A percentile compares a stretch with the other conserved stretches of the same genome.
Evolutionary conservation across 2,113 vertebrate species (phyloP).

Genomic region (Emydocephalus ijimae): DNA sequence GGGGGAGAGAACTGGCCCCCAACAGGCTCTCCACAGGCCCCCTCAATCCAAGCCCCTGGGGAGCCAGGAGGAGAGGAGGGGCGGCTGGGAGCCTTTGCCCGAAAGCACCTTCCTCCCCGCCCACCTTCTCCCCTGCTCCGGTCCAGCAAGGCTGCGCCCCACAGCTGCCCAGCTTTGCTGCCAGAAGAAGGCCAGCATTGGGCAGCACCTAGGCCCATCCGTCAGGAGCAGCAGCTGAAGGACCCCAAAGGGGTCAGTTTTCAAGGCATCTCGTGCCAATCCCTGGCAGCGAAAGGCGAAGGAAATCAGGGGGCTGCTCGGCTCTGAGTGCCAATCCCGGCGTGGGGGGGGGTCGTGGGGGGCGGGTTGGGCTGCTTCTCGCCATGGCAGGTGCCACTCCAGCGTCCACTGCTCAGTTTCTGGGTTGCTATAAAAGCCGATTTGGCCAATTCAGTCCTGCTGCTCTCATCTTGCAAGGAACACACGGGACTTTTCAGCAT

Average conservation of each 20-base stretch:
- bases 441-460: background rate
- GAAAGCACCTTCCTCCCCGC: background rate
- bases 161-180: background rate
- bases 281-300: background rate
- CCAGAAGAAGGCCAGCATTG: background rate
- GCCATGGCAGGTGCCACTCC: background rate
- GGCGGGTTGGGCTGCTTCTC: background rate
- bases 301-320: background rate
- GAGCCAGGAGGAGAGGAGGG: background rate
- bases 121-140: background rate
- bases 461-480: background rate
- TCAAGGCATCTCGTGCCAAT: background rate
- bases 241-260: background rate
- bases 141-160: background rate
- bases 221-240: background rate
- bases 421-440: background rate
- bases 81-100: background rate
- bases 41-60: background rate
- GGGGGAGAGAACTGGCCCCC: background rate
- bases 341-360: background rate
- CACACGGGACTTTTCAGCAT: background rate
- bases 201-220: no score
- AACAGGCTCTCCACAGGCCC: background rate
- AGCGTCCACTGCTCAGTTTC: fast-evolving
- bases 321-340: background rate